These are phyloP conservation scores for Teleiodes luculella DNA, from an alignment of 2,888 invertebrate genomes.

Conservation along the genomic window DNA sequence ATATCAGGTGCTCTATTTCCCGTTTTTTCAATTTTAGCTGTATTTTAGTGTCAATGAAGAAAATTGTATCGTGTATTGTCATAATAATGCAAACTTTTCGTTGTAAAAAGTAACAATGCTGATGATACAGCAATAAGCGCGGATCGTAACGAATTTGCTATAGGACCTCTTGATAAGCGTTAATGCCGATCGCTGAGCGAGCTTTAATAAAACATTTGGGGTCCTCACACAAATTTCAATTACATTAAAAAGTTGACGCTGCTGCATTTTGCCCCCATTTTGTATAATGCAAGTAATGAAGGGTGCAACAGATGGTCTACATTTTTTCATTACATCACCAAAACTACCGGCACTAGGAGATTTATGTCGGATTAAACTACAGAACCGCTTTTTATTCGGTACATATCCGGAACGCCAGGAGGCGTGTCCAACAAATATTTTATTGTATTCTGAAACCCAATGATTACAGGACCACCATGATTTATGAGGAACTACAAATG, in stretches of 20 bases:
- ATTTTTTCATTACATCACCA: conserved; percentile 72
- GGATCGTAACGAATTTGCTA: background rate
- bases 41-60: too few relatives aligned
- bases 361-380: conserved; percentile 73
- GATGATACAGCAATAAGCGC: conserved; percentile 13
- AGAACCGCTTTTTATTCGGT: conserved; percentile 63
- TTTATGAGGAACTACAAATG: conserved; percentile 19
- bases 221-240: conserved; percentile 66
- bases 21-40: too few relatives aligned
- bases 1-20: too few relatives aligned
- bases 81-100: background rate
- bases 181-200: conserved; percentile 45
- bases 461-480: conserved; percentile 37
- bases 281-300: conserved; percentile 63
- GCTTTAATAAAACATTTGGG: conserved; percentile 71
- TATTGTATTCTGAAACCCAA: conserved; percentile 53
- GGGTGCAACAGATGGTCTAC: conserved; percentile 76
- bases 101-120: background rate
- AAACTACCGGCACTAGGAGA: conserved; percentile 64
- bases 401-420: conserved; percentile 65
- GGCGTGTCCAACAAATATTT: conserved; percentile 63
- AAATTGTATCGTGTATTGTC: too few relatives aligned
- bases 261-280: conserved; percentile 53
- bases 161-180: conserved; percentile 42
- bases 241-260: conserved; percentile 74